Evolutionary conservation across 2,113 vertebrate species (phyloP), one percentile per base, ranked within the genome.

Genomic region (pig (Sus scrofa)): DNA sequence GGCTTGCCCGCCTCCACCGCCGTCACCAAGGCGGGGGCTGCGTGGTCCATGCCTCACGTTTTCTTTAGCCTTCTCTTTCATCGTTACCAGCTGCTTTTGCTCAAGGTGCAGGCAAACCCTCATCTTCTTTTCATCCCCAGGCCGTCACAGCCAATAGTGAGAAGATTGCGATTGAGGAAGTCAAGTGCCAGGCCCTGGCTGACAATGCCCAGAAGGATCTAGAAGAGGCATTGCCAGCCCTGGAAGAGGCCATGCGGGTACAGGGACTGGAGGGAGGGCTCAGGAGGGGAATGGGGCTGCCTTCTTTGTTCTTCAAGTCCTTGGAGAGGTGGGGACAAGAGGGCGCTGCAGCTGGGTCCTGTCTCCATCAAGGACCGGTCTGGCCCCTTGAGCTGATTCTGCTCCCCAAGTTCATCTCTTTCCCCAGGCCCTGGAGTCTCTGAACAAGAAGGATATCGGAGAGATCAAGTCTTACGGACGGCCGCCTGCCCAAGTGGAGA

Each of bases 381-480:
- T 44, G 67, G 37, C 50, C 30, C 0, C 50, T 20, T 27, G 63
- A 78, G 56, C 27, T 52, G 39, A 7, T 52, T 75, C 37, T 68
- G 22, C 8, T 89, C 19, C 52, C 79, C 86, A 67, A 70, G 24
- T 22, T 24, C 54, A 50, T 27, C 27, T n/a, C 39, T 44, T 52
- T 60, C 9, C 16, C 22, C 95, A 99, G 99, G 99, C 99, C 13
- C 97, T 99, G 97, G 99, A 99, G 96, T 99, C 99, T 24, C 98
- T 99, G 97, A 99, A 99, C 97, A 99, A 99, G 97, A 99, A 99
- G 97, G 99, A 99, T 96, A 99, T 99, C 99, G 99, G 99, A 0
- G 99, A 99, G 98, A 99, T 99, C 98, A 99, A 99, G 98, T 99
- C 99, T 0, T 99, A 99, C 0, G 99, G 99, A 13, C 98, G 98